Percentiles rank a stretch among this genome's conserved stretches.
Conservation (phyloP, 2,797 vertebrate species). For the Micropoecilia bifurca region DNA sequence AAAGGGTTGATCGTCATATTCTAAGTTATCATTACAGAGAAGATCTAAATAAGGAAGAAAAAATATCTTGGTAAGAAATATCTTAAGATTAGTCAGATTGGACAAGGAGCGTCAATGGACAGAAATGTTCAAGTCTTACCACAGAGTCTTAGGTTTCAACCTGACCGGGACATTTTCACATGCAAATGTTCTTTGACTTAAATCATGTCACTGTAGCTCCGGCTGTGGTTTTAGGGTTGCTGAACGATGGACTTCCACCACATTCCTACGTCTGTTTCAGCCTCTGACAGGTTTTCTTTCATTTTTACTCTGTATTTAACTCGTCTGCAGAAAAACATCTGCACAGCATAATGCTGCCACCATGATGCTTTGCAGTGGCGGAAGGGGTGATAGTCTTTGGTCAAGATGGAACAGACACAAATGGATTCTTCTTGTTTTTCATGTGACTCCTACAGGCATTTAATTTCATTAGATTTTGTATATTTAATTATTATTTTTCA, state of each 20-base stretch:
- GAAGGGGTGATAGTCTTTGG: background rate
- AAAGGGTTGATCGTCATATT: conserved; percentile 12
- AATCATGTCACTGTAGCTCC: background rate
- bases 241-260: background rate
- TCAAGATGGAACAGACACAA: background rate
- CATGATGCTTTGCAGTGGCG: background rate
- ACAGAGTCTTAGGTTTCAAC: background rate
- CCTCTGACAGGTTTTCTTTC: background rate
- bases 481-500: background rate
- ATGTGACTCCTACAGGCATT: background rate
- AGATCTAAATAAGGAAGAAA: background rate
- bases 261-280: background rate
- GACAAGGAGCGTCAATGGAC: background rate
- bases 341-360: background rate
- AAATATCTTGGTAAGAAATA: too few species aligned
- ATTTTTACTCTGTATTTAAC: background rate
- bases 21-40: conserved; percentile 16
- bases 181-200: background rate
- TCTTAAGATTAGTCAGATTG: background rate
- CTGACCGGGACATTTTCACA: background rate
- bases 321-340: background rate
- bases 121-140: background rate
- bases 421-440: background rate
- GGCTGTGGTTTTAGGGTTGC: background rate
- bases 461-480: background rate